Percentiles rank a stretch among this genome's conserved stretches.
These are phyloP conservation scores for Branchipolynoe longqiensis DNA, from an alignment of 2,888 invertebrate genomes.

Conservation along the genomic window DNA sequence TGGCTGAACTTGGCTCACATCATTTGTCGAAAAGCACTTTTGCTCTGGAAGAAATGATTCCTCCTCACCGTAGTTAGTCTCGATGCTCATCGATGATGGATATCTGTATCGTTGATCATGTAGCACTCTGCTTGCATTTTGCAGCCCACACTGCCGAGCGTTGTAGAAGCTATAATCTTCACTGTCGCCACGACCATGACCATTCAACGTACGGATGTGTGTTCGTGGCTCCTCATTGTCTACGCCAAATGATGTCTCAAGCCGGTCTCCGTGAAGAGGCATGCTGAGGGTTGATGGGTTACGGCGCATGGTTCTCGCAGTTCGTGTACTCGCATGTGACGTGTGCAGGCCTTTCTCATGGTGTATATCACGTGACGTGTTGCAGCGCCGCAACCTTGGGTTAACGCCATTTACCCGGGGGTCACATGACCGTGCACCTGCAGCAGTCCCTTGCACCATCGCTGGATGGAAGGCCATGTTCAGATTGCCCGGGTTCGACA, in stretches of 20 bases:
- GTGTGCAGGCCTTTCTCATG: neutral
- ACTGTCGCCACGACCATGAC: neutral
- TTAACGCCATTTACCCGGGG: constrained; percentile 21
- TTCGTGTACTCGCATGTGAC: neutral
- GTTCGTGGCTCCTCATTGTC: constrained; percentile 35
- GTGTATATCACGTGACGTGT: constrained; percentile 1
- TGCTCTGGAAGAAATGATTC: constrained; percentile 10
- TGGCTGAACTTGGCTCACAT: neutral
- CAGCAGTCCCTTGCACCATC: neutral
- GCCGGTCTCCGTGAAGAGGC: constrained; percentile 9
- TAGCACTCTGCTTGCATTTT: neutral
- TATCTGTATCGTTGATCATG: neutral
- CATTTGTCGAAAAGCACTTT: constrained; percentile 21
- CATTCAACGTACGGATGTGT: neutral
- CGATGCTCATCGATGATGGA: neutral
- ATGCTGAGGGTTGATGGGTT: neutral
- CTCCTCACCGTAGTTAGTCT: constrained; percentile 9
- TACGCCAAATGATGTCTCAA: constrained; percentile 57
- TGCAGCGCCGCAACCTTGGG: neutral
- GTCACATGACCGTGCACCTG: constrained; percentile 24
- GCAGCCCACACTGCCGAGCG: neutral
- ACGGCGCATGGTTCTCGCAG: neutral
- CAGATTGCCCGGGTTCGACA: neutral
- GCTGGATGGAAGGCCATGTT: constrained; percentile 25
- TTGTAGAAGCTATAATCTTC: constrained; percentile 2